Base-by-base conservation (phyloP, 2,797 vertebrate genomes). In the Chaenodraco wilsoni region DNA sequence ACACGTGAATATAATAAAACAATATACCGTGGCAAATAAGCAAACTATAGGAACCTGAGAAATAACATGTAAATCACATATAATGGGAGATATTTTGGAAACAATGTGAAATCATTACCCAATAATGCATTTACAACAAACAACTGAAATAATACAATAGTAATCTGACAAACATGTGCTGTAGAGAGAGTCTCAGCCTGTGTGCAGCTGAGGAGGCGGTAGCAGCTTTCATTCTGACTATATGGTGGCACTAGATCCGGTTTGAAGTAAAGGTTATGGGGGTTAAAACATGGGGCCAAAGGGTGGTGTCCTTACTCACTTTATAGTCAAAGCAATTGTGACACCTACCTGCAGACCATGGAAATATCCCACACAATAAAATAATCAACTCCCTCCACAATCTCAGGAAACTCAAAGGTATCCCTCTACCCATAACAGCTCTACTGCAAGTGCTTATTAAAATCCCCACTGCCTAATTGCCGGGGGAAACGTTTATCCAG, bases 291-390 rank as follows among this genome's bases (percentile, higher is more conserved):
- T 92, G 91, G 90, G 91, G 93, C 80, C 93, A 91, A 91, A 95
- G 91, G 93, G 94, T 93, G 95, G 95, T 88, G 95, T 95, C 95
- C 74, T 76, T 93, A 93, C 90, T 95, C 92, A 93, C 93, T 95
- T 96, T 96, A 82, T 84, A 95, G 91, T 95, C 96, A 97, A 96
- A 97, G 96, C 97, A 98, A 98, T 95, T 98, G 96, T 98, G 96
- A 98, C 97, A 97, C 96, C 97, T 97, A 97, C 96, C 98, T 99
- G 97, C 94, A 95, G 95, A 95, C 93, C 94, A 94, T 94, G 96
- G 96, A 92, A 97, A 96, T 86, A 37, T 88, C 88, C 79, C 73
- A 89, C 68, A 51, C 58, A 46, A 31, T 69, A 50, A 75, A 70
- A 68, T 40, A 17, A 78, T 72, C 65, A 54, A 60, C 62, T 64